Percentiles rank a stretch among this genome's conserved stretches.
phyloP scores from a whole-genome alignment of 2,888 invertebrate species.

The Campoletis raptor region DNA sequence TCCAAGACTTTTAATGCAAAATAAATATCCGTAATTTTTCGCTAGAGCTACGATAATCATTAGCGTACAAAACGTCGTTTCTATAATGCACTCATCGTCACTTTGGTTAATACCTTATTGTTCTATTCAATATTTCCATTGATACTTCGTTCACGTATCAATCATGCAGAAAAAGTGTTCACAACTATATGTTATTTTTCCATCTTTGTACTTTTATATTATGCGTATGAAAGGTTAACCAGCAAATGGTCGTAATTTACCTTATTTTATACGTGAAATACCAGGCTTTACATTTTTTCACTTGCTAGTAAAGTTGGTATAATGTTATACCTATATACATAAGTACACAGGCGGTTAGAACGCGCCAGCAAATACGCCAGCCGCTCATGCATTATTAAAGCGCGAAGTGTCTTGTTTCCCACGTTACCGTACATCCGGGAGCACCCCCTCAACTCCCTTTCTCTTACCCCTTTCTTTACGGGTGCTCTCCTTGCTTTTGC shows the following conservation, averaged over 20 bases:
- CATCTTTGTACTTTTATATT: background rate
- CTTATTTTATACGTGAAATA: conserved; percentile 18
- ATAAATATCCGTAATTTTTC: background rate
- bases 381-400: conserved; percentile 82
- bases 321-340: conserved; percentile 17
- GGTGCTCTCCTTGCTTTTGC: conserved; percentile 78
- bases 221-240: background rate
- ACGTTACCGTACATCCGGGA: conserved; percentile 74
- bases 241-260: background rate
- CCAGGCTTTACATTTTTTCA: conserved; percentile 9
- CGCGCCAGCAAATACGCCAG: conserved; percentile 77
- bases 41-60: background rate
- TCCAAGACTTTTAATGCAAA: background rate
- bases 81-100: background rate
- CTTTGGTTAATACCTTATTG: background rate
- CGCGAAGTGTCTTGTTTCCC: conserved; percentile 79
- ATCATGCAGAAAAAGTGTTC: background rate
- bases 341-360: conserved; percentile 37
- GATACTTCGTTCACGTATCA: background rate
- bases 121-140: background rate
- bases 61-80: background rate
- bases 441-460: conserved; percentile 51
- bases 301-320: conserved; percentile 3
- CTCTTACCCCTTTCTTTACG: conserved; percentile 76
- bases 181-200: background rate